phyloP scores from a whole-genome alignment of 2,113 vertebrate species.

The Gobius niger region DNA sequence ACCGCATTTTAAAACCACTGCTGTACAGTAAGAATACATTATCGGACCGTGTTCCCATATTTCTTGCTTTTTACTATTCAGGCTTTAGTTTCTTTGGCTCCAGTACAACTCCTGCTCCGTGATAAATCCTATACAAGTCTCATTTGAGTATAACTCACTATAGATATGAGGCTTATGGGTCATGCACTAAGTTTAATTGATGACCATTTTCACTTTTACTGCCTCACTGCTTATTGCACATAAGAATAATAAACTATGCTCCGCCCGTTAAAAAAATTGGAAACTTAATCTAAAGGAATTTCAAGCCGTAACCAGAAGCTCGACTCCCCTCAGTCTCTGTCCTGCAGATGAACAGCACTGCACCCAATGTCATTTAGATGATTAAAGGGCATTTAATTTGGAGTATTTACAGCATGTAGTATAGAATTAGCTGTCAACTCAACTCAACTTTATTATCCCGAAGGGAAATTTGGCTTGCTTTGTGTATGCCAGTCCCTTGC shows the following conservation, averaged over 20 bases:
- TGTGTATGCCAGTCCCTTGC: too few species aligned
- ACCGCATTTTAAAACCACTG: not conserved
- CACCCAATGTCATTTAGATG: not conserved
- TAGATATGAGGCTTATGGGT: conserved; percentile 5
- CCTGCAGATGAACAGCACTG: not conserved
- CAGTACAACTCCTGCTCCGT: not conserved
- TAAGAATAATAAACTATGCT: conserved; percentile 8
- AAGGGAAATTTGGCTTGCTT: too few species aligned
- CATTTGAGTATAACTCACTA: conserved; percentile 1
- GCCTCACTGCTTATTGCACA: conserved; percentile 7
- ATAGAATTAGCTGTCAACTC: not conserved
- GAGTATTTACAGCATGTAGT: not conserved
- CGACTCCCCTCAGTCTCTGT: not conserved
- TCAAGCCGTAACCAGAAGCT: not conserved
- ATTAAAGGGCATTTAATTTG: not conserved
- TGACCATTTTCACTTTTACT: not conserved
- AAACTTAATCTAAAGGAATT: conserved; percentile 9
- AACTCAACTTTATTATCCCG: too few species aligned
- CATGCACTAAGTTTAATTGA: not conserved
- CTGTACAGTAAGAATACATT: conserved; percentile 2
- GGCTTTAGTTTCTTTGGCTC: not conserved
- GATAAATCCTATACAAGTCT: conserved; percentile 2
- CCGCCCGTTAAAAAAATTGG: not conserved
- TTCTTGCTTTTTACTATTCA: not conserved
- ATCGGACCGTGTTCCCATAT: not conserved